A percentile compares a stretch with the other conserved stretches of the same genome.
Conservation (phyloP, 2,888 invertebrate species). For the Coelopa pilipes region DNA sequence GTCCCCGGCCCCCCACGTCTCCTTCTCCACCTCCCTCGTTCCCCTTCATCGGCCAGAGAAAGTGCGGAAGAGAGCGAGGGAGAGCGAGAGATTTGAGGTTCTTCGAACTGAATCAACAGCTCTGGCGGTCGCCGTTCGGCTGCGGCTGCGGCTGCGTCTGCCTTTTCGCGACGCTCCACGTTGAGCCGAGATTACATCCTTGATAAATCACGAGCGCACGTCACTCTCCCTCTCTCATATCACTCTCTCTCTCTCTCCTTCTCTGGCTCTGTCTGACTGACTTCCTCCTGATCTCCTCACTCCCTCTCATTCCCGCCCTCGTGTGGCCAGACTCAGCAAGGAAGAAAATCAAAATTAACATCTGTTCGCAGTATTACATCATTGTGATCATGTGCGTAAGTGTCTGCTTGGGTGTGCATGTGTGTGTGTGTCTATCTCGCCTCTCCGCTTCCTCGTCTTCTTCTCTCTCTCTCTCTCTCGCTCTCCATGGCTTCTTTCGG, state of each 20-base stretch:
- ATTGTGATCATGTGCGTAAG: too few relatives aligned
- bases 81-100: too few relatives aligned
- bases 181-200: constrained; percentile 25
- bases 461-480: too few relatives aligned
- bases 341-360: constrained; percentile 22
- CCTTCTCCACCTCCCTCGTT: too few relatives aligned
- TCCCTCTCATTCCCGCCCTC: too few relatives aligned
- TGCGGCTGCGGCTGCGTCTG: background rate
- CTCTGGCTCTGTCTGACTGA: background rate
- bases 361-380: constrained; percentile 14
- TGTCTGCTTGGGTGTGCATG: too few relatives aligned
- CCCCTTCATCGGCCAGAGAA: too few relatives aligned
- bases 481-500: background rate
- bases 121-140: background rate
- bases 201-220: constrained; percentile 22
- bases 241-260: background rate
- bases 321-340: background rate
- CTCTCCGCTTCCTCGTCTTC: background rate
- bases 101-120: constrained; percentile 20
- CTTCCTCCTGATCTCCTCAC: too few relatives aligned
- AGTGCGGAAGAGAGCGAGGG: too few relatives aligned
- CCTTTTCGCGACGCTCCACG: too few relatives aligned
- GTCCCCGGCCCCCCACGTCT: too few relatives aligned
- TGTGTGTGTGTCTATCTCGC: background rate
- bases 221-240: too few relatives aligned